A percentile compares a stretch with the other conserved stretches of the same genome.
Conservation (phyloP, 2,797 vertebrate species). For the Danio kyathit region DNA sequence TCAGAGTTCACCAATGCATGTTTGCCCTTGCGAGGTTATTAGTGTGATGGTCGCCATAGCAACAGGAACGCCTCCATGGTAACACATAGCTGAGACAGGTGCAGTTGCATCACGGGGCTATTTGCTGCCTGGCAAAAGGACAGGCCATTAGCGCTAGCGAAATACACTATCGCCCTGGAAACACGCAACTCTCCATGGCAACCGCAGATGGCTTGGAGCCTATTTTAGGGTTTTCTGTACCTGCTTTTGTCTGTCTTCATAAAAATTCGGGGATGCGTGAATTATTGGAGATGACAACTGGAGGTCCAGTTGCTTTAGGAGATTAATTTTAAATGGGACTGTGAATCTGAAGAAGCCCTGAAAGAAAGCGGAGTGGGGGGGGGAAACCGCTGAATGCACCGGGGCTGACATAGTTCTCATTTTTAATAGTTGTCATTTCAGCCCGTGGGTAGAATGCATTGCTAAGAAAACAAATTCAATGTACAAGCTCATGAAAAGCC, state of each 20-base stretch:
- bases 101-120: slow-evolving; percentile 85
- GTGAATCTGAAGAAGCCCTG: slow-evolving; percentile 56
- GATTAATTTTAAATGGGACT: slow-evolving; percentile 68
- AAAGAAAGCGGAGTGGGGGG: slow-evolving; percentile 12
- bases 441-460: slow-evolving; percentile 47
- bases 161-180: slow-evolving; percentile 83
- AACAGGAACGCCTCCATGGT: slow-evolving; percentile 83
- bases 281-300: slow-evolving; percentile 76
- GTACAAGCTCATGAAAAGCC: slow-evolving; percentile 44
- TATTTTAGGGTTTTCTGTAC: slow-evolving; percentile 68
- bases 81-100: slow-evolving; percentile 84
- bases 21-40: slow-evolving; percentile 84
- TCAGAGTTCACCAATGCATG: slow-evolving; percentile 75
- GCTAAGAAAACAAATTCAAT: slow-evolving; percentile 52
- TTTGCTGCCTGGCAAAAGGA: slow-evolving; percentile 89
- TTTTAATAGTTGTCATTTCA: slow-evolving; percentile 58
- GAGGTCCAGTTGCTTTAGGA: slow-evolving; percentile 72
- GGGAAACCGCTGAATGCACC: slow-evolving; percentile 8
- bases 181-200: slow-evolving; percentile 81
- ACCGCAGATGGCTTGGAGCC: slow-evolving; percentile 78
- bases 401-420: slow-evolving; percentile 54
- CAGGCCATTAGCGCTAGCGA: slow-evolving; percentile 84
- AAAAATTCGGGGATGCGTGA: slow-evolving; percentile 71
- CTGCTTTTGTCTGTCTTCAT: slow-evolving; percentile 72
- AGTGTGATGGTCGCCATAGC: slow-evolving; percentile 84